A percentile compares a stretch with the other conserved stretches of the same genome.
Evolutionary conservation across 1,140 invertebrate species (phyloP).

Genomic region (Trachymyrmex septentrionalis): DNA sequence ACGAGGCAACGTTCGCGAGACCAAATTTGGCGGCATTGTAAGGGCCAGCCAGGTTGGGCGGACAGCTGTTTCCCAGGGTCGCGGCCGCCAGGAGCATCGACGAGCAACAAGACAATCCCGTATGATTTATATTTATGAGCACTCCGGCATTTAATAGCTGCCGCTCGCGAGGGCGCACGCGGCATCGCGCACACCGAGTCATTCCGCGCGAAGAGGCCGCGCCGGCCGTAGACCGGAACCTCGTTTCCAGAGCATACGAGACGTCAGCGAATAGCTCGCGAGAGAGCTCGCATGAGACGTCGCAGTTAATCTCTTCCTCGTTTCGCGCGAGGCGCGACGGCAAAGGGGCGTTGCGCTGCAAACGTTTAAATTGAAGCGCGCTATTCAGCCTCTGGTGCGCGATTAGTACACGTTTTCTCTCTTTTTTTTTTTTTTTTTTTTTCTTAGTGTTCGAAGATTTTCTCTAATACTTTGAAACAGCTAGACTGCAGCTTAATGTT

Average conservation of each 20-base stretch:
- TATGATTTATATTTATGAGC: slow-evolving; percentile 81
- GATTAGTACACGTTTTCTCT: slow-evolving; percentile 33
- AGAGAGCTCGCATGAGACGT: slow-evolving; percentile 61
- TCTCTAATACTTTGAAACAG: not conserved
- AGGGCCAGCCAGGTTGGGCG: slow-evolving; percentile 58
- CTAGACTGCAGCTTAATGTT: not conserved
- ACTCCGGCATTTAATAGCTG: slow-evolving; percentile 72
- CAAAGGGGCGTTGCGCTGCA: slow-evolving; percentile 48
- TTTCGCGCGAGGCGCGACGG: slow-evolving; percentile 44
- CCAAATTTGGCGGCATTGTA: slow-evolving; percentile 79
- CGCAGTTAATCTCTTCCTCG: slow-evolving; percentile 63
- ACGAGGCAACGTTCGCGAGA: slow-evolving; percentile 64
- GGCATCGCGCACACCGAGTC: slow-evolving; percentile 62
- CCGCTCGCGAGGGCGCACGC: slow-evolving; percentile 58
- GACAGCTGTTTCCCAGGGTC: slow-evolving; percentile 79
- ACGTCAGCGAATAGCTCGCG: slow-evolving; percentile 39
- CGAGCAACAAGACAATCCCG: slow-evolving; percentile 76
- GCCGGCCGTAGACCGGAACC: not conserved
- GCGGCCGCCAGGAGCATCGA: slow-evolving; percentile 63
- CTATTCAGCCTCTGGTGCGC: slow-evolving; percentile 44
- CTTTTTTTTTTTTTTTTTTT: not conserved
- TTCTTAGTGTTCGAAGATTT: not conserved
- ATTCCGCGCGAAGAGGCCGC: slow-evolving; percentile 55
- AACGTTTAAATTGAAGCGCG: slow-evolving; percentile 56
- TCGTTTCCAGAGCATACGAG: slow-evolving; percentile 56